Evolutionary conservation across 2,888 invertebrate genomes (phyloP), one percentile per base, ranked within the genome.

Genomic region (Caradrina kadenii): DNA sequence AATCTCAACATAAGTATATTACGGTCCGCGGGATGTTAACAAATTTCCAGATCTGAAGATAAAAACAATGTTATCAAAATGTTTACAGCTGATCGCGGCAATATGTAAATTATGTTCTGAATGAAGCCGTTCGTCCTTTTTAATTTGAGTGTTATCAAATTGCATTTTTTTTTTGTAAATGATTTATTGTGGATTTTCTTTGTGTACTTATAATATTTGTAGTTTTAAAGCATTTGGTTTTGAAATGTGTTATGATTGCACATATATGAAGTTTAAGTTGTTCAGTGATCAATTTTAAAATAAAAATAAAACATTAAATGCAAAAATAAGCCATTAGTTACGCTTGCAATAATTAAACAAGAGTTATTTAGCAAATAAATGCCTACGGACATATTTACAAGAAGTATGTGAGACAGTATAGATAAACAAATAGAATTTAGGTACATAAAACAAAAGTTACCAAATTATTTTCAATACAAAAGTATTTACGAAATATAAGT

Each of bases 131-230:
- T 52, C 50, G 13, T 63, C 55, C 55, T 53, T 65, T 70, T 50
- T 63, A 39, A 70, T 69, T 69, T 62, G 53, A 72, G 68, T 82
- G 19, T 35, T 50, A 63, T 62, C 31, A 64, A 81, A 78, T 77
- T 64, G 61, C 50, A 71, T 58, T 81, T 77, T 76, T 81, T 78
- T 22, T 69, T 76, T 69, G 69, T 49, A 49, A 56, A 62, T 60
- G 55, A 67, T 17, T 19, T 19, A 52, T 52, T 35, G 19, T 60
- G 26, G 26, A n/a, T 35, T 60, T 48, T 56, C 21, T 71, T 70
- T 76, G 54, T 70, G 50, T 52, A 60, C 13, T 15, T 42, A 15
- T 45, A 45, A 4, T 15, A 35, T 8, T 35, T 35, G 8, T 35
- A 35, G 1, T 35, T 35, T 8, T 35, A 8, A 35, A 35, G 35